Evolutionary conservation across 2,113 vertebrate genomes (phyloP).

Genomic region (Speoplatyrhinus poulsoni): DNA sequence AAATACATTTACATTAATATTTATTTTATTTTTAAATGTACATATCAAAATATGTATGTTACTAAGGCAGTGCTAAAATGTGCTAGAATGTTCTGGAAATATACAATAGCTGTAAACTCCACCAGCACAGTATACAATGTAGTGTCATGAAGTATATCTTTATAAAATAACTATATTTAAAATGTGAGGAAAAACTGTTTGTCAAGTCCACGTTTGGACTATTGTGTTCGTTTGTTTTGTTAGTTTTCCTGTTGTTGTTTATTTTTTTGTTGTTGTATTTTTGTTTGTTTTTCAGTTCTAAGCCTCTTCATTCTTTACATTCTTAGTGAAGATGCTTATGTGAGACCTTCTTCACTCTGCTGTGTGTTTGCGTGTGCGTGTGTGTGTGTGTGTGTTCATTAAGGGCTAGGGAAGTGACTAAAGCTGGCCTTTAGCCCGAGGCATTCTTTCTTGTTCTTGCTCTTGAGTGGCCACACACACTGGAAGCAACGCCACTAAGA

Average conservation of each 20-base stretch:
- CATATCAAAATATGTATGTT: no score
- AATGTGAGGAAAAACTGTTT: no score
- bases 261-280: slow-evolving; percentile 19
- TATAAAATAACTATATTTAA: no score
- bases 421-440: slow-evolving; percentile 72
- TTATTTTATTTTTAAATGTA: no score
- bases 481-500: slow-evolving; percentile 52
- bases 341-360: slow-evolving; percentile 57
- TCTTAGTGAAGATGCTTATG: slow-evolving; percentile 70
- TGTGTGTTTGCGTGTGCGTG: slow-evolving; percentile 13
- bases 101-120: no score
- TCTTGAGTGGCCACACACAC: slow-evolving; percentile 70
- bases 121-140: no score
- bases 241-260: neutral
- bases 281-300: slow-evolving; percentile 30
- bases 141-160: no score
- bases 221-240: no score
- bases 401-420: slow-evolving; percentile 56
- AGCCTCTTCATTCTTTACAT: slow-evolving; percentile 61
- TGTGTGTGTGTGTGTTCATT: slow-evolving; percentile 1
- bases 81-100: no score
- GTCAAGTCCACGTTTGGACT: no score
- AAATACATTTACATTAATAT: no score
- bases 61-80: no score
- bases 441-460: slow-evolving; percentile 69